Base-by-base conservation (phyloP, 2,888 invertebrate genomes). In the Cyaniris semiargus region DNA sequence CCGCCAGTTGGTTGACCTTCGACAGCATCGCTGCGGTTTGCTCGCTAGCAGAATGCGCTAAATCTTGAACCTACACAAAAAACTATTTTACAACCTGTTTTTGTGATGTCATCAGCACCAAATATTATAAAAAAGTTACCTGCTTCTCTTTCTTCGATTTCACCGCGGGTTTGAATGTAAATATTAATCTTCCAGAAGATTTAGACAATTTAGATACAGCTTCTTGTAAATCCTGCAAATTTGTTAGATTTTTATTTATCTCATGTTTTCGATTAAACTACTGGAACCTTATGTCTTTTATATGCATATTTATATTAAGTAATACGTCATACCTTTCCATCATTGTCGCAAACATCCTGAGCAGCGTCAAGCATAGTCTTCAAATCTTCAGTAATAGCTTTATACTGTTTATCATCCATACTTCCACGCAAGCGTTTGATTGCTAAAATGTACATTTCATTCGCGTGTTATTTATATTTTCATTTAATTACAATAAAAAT, bases 1-100 rank as follows among this genome's bases (percentile, higher is more conserved):
- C 83, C 8, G 84, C 82, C 44, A 86, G 79, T 23, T 81, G 79
- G 79, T 85, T 81, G 0, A 86, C 86, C 3, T 80, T 83, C 2
- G 83, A 80, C 15, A 87, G 80, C 76, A 89, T 80, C 53, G 80
- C 79, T 0, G 85, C 83, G 0, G 86, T 84, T 72, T 82, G 79
- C 53, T 85, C 82, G 71, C 87, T 85, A 0, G 86, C 85, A 0
- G 74, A 80, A 21, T 81, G 81, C 0, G 87, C 83, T 5, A 86
- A 76, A 2, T 85, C 83, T 27, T 83, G 78, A 66, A 84, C 82
- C 84, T 84, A 76, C 8, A 71, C 75, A 53, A 38, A 38, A 72
- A 48, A 48, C 3, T 7, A 75, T 18, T 56, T 31, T 31, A 58
- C 1, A 10, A 21, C 23, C 60, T 21, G 21, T 13, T 44, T 4